Base-by-base conservation (phyloP, 1,140 invertebrate species). In the Eupristina koningsbergeri region DNA sequence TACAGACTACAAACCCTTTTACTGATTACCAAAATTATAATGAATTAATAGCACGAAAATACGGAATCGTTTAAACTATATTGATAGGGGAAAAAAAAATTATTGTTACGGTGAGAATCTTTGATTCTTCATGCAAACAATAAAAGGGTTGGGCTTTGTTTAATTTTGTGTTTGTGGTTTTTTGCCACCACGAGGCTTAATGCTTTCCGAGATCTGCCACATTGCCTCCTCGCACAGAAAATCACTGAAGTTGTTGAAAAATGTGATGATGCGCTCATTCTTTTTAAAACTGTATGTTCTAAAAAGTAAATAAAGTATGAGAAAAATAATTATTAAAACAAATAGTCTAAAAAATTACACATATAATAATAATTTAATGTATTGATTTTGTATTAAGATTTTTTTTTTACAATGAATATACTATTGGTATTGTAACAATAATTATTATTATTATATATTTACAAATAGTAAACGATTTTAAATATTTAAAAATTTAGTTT, bases 201-300 rank as follows among this genome's bases (percentile, higher is more conserved):
- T 98, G 81, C 94, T 95, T 91, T 99, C 97, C 0, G 98, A 99
- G 86, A 99, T 96, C 91, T 98, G 97, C 98, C 98, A 99, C 95
- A 99, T 97, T 67, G 97, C 96, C 90, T 99, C 98, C 93, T 99
- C 98, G 91, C 95, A 96, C 85, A 99, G 94, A 90, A 96, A 97
- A 91, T 99, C 96, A 89, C 98, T 97, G 93, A 99, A 99, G 92
- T 98, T 97, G 91, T 98, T 97, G 93, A 99, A 98, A 93, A 99
- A 98, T 80, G 95, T 94, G 87, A 99, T 96, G 67, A 99, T 98
- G 86, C 96, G 95, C 89, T 99, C 98, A 91, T 98, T 97, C 88
- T 96, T 97, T 92, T 97, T 98, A 90, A 97, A 98, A 87, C 94
- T 94, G 93, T 97, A 98, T 81, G 96, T 94, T 84, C 95, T 96